Evolutionary conservation across 2,888 invertebrate genomes (phyloP).

Genomic region (Watsonalla cultraria): DNA sequence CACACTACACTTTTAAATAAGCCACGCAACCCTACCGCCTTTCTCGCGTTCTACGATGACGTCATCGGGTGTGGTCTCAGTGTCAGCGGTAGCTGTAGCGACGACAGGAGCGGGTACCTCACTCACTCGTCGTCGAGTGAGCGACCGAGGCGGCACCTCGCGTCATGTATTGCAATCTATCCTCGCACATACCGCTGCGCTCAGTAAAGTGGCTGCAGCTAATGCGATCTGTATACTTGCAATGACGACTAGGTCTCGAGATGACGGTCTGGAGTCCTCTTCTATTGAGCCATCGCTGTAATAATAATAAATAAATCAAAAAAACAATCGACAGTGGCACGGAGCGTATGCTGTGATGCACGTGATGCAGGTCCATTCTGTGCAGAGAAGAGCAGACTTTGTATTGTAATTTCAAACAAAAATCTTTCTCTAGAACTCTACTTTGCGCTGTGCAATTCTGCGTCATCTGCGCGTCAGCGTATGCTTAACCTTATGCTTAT

Average conservation of each 20-base stretch:
- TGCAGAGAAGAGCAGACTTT: no score
- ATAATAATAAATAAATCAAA: constrained; percentile 14
- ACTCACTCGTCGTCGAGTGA: constrained; percentile 57
- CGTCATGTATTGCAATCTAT: constrained; percentile 75
- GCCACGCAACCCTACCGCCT: constrained; percentile 79
- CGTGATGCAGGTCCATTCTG: no score
- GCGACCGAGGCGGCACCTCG: constrained; percentile 56
- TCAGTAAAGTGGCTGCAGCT: constrained; percentile 68
- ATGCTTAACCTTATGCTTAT: no score
- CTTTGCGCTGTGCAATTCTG: no score
- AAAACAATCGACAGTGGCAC: background rate
- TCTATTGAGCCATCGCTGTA: constrained; percentile 57
- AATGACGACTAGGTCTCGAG: constrained; percentile 67
- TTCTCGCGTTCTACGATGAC: constrained; percentile 57
- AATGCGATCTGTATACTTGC: constrained; percentile 73
- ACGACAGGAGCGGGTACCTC: constrained; percentile 49
- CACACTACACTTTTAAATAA: constrained; percentile 57
- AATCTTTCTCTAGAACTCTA: no score
- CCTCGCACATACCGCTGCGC: constrained; percentile 73
- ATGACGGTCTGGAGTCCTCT: constrained; percentile 60
- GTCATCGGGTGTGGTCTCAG: constrained; percentile 42
- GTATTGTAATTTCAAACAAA: no score
- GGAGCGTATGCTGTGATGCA: no score
- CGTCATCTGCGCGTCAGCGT: no score
- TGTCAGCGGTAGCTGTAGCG: constrained; percentile 40